Base-by-base conservation (phyloP, 2,888 invertebrate species). In the Oasisia sp. region DNA sequence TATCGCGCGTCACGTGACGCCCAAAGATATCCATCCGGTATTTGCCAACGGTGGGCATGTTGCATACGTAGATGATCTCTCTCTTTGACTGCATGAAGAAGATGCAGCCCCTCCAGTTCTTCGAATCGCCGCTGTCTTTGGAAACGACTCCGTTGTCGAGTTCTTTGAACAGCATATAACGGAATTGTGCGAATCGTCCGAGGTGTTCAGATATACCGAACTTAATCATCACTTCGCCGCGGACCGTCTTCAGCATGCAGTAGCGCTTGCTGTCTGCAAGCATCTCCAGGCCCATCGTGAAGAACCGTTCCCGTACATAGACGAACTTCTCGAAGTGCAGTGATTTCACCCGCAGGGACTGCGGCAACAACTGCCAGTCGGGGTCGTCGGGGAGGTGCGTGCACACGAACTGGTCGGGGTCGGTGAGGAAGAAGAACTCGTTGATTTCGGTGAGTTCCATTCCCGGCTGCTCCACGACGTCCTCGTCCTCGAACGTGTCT, bases 1-100 rank as follows among this genome's bases (percentile, higher is more conserved):
- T 95, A 32, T 95, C 94, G 92, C 94, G 94, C 7, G 93, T 92
- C 3, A 94, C 92, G 93, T 95, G 95, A 91, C 95, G 93, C 12
- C 95, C 96, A 93, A 95, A 96, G 38, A 96, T 94, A 93, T 96
- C 96, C 95, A 96, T 94, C 93, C 95, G 96, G 93, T 95, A 96
- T 90, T 93, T 94, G 0, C 96, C 96, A 4, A 94, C 93, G 27
- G 94, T 94, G 0, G 95, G 96, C 92, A 95, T 95, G 32, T 95
- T 93, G 32, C 95, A 92, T 3, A 94, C 93, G 92, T 95, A 95
- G 89, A 94, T 92, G 14, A 96, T 92, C 11, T 94, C 92, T 92
- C 95, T 94, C 27, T 94, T 93, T 74, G 94, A 94, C 91, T 95
- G 95, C 93, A 95, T 95, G 93, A 94, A 96, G 93, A 95, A 94